phyloP scores from a whole-genome alignment of 1,140 invertebrate genomes.

The Drosophila tani region DNA sequence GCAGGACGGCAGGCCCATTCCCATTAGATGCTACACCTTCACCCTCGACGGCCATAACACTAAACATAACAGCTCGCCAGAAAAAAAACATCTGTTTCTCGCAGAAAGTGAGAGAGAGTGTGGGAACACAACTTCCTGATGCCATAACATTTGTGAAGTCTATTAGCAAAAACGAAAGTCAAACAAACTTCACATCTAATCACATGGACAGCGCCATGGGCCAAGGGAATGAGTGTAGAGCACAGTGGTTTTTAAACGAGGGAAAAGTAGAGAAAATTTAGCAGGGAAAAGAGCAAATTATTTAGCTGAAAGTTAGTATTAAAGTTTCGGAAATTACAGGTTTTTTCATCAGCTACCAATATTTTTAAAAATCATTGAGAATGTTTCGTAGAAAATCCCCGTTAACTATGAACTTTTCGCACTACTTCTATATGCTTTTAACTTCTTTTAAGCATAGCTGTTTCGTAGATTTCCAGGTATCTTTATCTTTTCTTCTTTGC shows the following conservation, averaged over 20 bases:
- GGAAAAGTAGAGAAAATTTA: background rate
- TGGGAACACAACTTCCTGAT: slow-evolving; percentile 37
- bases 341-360: no score
- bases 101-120: background rate
- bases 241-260: slow-evolving; percentile 5
- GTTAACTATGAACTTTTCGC: no score
- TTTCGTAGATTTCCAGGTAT: no score
- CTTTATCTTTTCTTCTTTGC: no score
- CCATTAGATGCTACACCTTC: slow-evolving; percentile 25
- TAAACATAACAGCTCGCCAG: slow-evolving; percentile 19
- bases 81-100: slow-evolving; percentile 18
- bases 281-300: no score
- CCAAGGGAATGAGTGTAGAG: slow-evolving; percentile 13
- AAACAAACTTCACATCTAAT: slow-evolving; percentile 64
- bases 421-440: no score
- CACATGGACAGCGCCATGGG: slow-evolving; percentile 9
- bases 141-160: slow-evolving; percentile 76
- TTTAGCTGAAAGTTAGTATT: no score
- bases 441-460: no score
- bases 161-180: slow-evolving; percentile 65
- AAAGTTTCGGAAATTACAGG: no score
- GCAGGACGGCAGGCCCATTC: background rate
- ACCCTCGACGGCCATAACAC: slow-evolving; percentile 22
- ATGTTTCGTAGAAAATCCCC: no score
- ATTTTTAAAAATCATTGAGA: no score